Evolutionary conservation across 2,888 invertebrate species (phyloP).

Genomic region (Hirtodrosophila trivittata): DNA sequence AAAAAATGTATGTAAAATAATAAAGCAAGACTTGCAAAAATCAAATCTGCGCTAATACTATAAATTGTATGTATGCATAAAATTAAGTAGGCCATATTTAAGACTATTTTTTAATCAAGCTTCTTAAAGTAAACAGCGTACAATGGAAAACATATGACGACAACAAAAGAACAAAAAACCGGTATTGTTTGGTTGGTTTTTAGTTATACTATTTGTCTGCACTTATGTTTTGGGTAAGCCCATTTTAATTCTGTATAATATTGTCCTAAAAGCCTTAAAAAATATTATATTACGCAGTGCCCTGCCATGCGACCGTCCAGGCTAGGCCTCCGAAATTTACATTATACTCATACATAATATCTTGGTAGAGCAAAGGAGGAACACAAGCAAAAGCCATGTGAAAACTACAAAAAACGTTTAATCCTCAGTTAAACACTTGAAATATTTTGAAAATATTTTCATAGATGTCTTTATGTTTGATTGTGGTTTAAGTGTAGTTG

Average conservation of each 20-base stretch:
- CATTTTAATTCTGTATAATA: slow-evolving; percentile 58
- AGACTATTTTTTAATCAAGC: slow-evolving; percentile 40
- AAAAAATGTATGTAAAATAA: too few species aligned
- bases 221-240: slow-evolving; percentile 25
- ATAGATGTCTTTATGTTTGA: slow-evolving; percentile 27
- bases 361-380: slow-evolving; percentile 67
- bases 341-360: slow-evolving; percentile 53
- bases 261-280: slow-evolving; percentile 75
- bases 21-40: slow-evolving; percentile 68
- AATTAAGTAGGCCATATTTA: slow-evolving; percentile 50
- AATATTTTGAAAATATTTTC: slow-evolving; percentile 51
- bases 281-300: slow-evolving; percentile 46
- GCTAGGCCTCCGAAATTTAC: slow-evolving; percentile 21
- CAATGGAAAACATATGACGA: slow-evolving; percentile 31
- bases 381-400: slow-evolving; percentile 73
- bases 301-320: slow-evolving; percentile 20
- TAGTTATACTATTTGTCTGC: slow-evolving; percentile 35
- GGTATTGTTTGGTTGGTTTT: slow-evolving; percentile 31
- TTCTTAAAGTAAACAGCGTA: slow-evolving; percentile 39
- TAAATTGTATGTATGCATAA: slow-evolving; percentile 41
- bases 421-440: slow-evolving; percentile 43
- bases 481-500: slow-evolving; percentile 13
- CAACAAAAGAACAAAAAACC: slow-evolving; percentile 21
- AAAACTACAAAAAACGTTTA: slow-evolving; percentile 52
- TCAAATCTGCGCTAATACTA: slow-evolving; percentile 71